Conservation (phyloP, 1,140 invertebrate species). For the Procambarus clarkii region DNA sequence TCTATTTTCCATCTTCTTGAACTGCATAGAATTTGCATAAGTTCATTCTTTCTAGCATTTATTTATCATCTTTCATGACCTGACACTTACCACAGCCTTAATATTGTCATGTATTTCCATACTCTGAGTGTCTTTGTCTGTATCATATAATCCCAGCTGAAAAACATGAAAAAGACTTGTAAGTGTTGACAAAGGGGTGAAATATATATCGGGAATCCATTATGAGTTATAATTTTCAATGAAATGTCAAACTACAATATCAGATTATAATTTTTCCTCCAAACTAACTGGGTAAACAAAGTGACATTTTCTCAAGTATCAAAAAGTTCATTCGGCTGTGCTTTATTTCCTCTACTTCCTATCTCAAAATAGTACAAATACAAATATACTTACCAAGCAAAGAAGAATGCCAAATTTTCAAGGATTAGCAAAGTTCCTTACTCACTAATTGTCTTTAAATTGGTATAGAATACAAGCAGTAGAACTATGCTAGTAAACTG, state of each 20-base stretch:
- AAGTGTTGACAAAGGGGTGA: slow-evolving; percentile 50
- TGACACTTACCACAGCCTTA: slow-evolving; percentile 53
- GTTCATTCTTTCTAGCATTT: slow-evolving; percentile 19
- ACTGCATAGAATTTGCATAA: neutral
- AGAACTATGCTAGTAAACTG: neutral
- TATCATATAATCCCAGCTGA: slow-evolving; percentile 62
- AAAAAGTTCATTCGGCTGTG: neutral
- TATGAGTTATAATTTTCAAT: slow-evolving; percentile 11
- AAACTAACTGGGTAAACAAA: neutral
- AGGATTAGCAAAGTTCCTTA: neutral
- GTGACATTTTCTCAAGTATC: neutral
- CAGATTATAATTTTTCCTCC: neutral
- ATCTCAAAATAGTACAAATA: neutral
- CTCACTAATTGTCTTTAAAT: neutral
- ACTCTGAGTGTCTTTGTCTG: slow-evolving; percentile 59
- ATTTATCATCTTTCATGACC: slow-evolving; percentile 13
- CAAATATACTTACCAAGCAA: neutral
- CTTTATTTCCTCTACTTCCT: neutral
- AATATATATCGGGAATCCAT: neutral
- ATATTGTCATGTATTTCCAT: slow-evolving; percentile 62
- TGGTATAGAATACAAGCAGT: neutral
- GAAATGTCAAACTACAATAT: neutral
- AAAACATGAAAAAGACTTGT: slow-evolving; percentile 47
- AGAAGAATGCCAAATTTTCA: neutral
- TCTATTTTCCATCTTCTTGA: neutral